A percentile compares a stretch with the other conserved stretches of the same genome.
These are phyloP conservation scores for Drosophila barbarae DNA, from an alignment of 2,888 invertebrate species.

Conservation along the genomic window DNA sequence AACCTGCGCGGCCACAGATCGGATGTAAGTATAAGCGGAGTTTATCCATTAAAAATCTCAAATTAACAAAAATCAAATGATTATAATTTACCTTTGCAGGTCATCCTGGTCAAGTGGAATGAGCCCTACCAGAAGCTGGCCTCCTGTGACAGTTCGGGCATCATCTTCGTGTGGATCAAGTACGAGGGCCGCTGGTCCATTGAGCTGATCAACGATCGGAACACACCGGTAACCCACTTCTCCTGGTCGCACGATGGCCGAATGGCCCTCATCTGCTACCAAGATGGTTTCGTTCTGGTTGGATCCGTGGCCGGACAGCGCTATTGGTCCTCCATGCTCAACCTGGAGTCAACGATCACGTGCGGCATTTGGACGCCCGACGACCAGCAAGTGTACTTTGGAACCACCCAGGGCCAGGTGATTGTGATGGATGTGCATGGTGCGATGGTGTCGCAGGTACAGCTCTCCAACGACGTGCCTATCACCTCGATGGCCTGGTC, in stretches of 20 bases:
- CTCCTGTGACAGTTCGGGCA: conserved; percentile 97
- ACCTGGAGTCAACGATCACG: conserved; percentile 94
- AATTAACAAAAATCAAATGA: neutral
- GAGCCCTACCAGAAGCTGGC: conserved; percentile 98
- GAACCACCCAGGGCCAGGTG: conserved; percentile 95
- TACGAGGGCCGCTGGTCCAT: conserved; percentile 99
- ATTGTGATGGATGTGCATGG: conserved; percentile 98
- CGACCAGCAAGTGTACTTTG: conserved; percentile 97
- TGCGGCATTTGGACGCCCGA: conserved; percentile 99
- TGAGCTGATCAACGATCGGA: conserved; percentile 98
- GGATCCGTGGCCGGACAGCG: conserved; percentile 98
- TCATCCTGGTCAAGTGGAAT: conserved; percentile 98
- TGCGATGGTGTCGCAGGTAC: conserved; percentile 96
- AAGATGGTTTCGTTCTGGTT: conserved; percentile 98
- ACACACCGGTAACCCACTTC: conserved; percentile 98
- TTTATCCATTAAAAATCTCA: too few relatives aligned
- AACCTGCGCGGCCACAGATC: conserved; percentile 97
- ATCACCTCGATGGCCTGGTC: conserved; percentile 97
- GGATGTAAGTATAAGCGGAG: conserved; percentile 84
- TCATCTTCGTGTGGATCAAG: conserved; percentile 99
- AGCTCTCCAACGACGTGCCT: conserved; percentile 90
- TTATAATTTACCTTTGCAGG: conserved; percentile 81
- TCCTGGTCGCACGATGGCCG: conserved; percentile 99
- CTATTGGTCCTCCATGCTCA: conserved; percentile 98
- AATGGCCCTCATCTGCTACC: conserved; percentile 98